These are phyloP conservation scores for Strix uralensis DNA, from an alignment of 2,113 vertebrate species.

Conservation along the genomic window DNA sequence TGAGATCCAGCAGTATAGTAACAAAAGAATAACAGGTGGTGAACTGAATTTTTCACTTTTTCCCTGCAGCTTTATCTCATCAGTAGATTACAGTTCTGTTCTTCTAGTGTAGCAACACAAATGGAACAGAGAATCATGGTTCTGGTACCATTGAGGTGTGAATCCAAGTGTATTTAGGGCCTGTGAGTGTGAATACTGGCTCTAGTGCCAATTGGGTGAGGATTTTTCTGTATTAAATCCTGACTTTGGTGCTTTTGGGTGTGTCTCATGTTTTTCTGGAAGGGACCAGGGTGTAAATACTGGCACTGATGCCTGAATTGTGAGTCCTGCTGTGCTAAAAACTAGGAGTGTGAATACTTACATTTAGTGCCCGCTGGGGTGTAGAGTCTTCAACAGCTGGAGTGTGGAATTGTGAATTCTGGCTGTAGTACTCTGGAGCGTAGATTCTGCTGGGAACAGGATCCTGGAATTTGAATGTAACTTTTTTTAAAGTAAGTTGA, in stretches of 20 bases:
- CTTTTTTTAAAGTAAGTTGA: not conserved
- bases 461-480: not conserved
- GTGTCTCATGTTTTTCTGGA: not conserved
- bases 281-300: not conserved
- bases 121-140: not conserved
- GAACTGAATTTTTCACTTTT: not conserved
- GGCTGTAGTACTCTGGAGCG: not conserved
- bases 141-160: not conserved
- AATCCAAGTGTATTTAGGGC: not conserved
- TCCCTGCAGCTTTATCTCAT: not conserved
- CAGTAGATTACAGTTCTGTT: not conserved
- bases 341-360: not conserved
- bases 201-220: not conserved
- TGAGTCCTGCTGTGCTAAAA: not conserved
- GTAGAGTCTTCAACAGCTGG: not conserved
- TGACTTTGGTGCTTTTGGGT: not conserved
- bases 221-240: not conserved
- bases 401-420: conserved; percentile 1
- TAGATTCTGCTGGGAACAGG: not conserved
- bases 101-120: not conserved
- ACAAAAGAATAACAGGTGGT: not conserved
- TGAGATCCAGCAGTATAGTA: not conserved
- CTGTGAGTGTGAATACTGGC: not conserved
- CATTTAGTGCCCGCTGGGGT: not conserved
- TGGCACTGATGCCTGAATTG: not conserved